Evolutionary conservation across 30 jellyfish, hydroid and myxozoan species (phyloP), one percentile per base, ranked within the genome.

Genomic region (Morbakka virulenta): DNA sequence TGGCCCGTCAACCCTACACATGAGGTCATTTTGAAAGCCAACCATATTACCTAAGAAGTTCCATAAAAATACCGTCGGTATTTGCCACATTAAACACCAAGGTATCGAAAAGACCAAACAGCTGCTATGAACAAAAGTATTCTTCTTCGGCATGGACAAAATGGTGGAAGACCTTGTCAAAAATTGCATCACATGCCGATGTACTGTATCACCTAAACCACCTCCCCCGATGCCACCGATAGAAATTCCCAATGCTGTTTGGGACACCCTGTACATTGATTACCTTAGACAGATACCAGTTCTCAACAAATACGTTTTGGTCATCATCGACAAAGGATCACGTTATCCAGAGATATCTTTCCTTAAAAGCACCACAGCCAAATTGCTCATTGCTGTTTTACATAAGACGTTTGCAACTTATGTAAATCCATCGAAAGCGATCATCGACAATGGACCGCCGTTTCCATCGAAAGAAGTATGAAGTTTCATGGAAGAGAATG

Each of bases 401-500:
- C 33, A 27, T 17, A 26, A 22, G 28, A 69, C 51, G 9, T 31
- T 32, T 13, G 75, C 81, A 14, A 69, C 11, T 20, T 35, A 4
- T 24, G 14, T 17, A 29, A 35, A 2, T 28, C 26, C 26, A 21
- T 14, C 11, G 12, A 57, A 20, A 12, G 25, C 22, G 34, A 21
- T 57, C 22, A 4, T 26, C 9, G 71, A 57, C 71, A 57, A 57
- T 25, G 71, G 71, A 20, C 71, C 71, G 22, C 71, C 71, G 32
- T 57, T 57, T 26, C 11, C 11, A 4, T 4, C 26, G 12, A 9
- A 57, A 4, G 32, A 57, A 26, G 4, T 69, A 29, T 6, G 27
- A 3, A 52, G 35, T n/a, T 69, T 29, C 77, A 31, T 69, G 28
- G 35, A 69, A 69, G 33, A 17, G 24, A n/a, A 29, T 3, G 77